Evolutionary conservation across 2,888 invertebrate species (phyloP), one percentile per base, ranked within the genome.

Genomic region (Stenodema calcarata): DNA sequence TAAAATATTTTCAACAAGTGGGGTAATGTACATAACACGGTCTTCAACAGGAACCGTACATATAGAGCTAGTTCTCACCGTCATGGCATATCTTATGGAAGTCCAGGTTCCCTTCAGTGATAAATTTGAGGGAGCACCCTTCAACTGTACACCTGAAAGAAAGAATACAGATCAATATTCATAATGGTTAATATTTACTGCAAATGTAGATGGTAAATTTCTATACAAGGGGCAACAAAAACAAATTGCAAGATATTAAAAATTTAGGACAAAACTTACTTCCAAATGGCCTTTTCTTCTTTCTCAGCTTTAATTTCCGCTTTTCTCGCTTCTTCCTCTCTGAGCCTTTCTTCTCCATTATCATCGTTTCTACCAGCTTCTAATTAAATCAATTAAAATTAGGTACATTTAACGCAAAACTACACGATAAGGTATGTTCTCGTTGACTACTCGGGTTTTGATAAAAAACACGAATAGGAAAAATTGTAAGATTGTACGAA

Each of bases 21-120:
- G n/a, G n/a, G n/a, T n/a, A n/a, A n/a, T n/a, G n/a, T n/a, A n/a
- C n/a, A n/a, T n/a, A n/a, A n/a, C n/a, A n/a, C n/a, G n/a, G n/a
- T n/a, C n/a, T n/a, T n/a, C n/a, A n/a, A n/a, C n/a, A n/a, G n/a
- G n/a, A n/a, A n/a, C n/a, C n/a, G 7, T 35, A 54, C 70, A 23
- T 27, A 2, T 18, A 70, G 18, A 86, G 30, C 27, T 27, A 35
- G 14, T 79, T 18, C 75, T 73, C 75, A 87, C 87, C 79, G 18
- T 87, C 86, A 30, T 95, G 95, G 89, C 94, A 95, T 89, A 92
- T 92, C 54, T 93, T 91, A 90, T 96, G 96, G 90, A 94, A 94
- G 3, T 92, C 91, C 87, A 95, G 91, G 89, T 94, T 94, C 0
- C 93, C 92, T 42, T 92, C 90, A 78, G 93, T 93, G 89, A 93